Base-by-base conservation (phyloP, 2,888 invertebrate species). In the Acleris holmiana region DNA sequence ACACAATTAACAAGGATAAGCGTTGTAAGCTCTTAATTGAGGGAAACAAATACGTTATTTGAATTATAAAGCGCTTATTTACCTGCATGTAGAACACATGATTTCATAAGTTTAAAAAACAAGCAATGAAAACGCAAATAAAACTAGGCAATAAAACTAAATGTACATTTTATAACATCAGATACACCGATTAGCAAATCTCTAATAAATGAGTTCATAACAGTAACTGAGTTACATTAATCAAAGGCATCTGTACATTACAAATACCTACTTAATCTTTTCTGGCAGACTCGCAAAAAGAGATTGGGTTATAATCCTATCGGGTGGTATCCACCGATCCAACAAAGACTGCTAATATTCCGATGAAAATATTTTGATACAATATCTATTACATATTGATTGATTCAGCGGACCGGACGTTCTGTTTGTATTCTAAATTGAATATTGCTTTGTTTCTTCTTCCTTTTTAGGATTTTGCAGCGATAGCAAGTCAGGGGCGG, bases 231-330 rank as follows among this genome's bases (percentile, higher is more conserved):
- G 40, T 58, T 53, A 49, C 59, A 63, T 67, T 57, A 60, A 67
- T 63, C 67, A 67, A 60, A 51, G 49, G 44, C 41, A 29, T 46
- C 53, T 48, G 64, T 65, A 65, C 59, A 59, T 64, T 49, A 64
- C 54, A 59, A 59, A 65, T 59, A 59, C 64, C 49, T 55, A 65
- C 59, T 65, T 65, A 79, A 82, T 83, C 79, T 82, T 76, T 81
- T 82, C 77, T 79, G 81, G 79, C 77, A 78, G 73, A 76, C 77
- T 77, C 81, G 82, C 84, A 82, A 83, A 83, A 85, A 82, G 80
- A 84, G 82, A 83, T 85, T 83, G 78, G 75, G 76, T 77, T 81
- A 82, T 84, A 85, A 85, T 85, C 83, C 83, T 77, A 73, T 73
- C 74, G 73, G 75, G 82, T n/a, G n/a, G 79, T 83, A 82, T 84